Evolutionary conservation across 2,113 vertebrate species (phyloP).

Genomic region (Rhizomys pruinosus): DNA sequence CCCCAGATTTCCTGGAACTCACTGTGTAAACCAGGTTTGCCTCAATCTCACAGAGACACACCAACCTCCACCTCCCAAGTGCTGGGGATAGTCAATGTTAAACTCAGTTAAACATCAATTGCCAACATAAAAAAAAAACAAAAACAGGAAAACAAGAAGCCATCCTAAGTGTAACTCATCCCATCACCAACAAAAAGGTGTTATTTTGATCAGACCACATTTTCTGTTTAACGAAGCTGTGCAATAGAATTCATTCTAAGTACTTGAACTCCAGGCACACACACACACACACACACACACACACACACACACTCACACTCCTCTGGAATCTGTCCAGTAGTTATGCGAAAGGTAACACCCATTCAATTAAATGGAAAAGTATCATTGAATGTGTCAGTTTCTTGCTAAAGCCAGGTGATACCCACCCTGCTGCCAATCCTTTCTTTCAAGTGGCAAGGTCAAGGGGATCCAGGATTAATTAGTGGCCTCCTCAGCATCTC

Average conservation of each 20-base stretch:
- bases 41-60: no score
- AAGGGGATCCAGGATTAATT: background rate
- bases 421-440: background rate
- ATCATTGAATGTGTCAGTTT: background rate
- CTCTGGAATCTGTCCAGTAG: background rate
- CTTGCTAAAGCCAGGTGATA: background rate
- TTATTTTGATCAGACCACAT: slow-evolving; percentile 20
- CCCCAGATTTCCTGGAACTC: no score
- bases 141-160: background rate
- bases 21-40: no score
- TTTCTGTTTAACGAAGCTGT: background rate
- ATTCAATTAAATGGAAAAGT: slow-evolving; percentile 13
- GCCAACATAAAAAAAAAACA: slow-evolving; percentile 47
- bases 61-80: no score
- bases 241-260: slow-evolving; percentile 25
- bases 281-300: background rate
- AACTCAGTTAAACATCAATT: slow-evolving; percentile 51
- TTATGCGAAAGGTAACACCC: slow-evolving; percentile 3
- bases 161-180: slow-evolving; percentile 31
- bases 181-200: background rate
- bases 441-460: background rate
- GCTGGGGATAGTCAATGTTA: background rate
- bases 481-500: background rate
- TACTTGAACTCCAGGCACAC: background rate
- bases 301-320: background rate